Conservation (phyloP, 2,888 invertebrate genomes). For the Drosophila birchii region DNA sequence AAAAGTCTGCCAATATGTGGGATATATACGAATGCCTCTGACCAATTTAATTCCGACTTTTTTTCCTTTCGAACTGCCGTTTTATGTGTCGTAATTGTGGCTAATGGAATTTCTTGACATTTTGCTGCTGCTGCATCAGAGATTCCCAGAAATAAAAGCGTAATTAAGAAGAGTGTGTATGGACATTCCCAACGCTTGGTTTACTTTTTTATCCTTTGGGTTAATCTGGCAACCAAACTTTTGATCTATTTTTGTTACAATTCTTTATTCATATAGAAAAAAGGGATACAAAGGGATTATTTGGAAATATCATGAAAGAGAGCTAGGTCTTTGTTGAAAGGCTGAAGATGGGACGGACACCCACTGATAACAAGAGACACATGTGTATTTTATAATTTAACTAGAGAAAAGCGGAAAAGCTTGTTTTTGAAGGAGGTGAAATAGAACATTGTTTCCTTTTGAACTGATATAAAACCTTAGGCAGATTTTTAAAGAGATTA, state of each 20-base stretch:
- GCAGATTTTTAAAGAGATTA: too few species aligned
- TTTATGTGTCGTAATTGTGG: conserved; percentile 28
- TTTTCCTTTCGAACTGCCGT: background rate
- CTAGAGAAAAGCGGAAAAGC: background rate
- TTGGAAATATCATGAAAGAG: background rate
- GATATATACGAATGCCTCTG: background rate
- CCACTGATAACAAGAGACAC: background rate
- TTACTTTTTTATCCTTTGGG: conserved; percentile 2
- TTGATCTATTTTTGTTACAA: background rate
- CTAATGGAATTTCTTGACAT: conserved; percentile 41
- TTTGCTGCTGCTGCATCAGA: conserved; percentile 3
- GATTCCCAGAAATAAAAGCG: background rate
- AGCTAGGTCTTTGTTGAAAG: background rate
- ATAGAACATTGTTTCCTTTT: background rate
- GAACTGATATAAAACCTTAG: too few species aligned
- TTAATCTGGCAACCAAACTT: conserved; percentile 2
- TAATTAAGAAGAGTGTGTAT: conserved; percentile 14
- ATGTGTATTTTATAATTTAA: background rate
- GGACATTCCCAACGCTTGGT: background rate
- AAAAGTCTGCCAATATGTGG: background rate
- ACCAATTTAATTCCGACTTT: conserved; percentile 2
- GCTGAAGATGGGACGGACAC: background rate
- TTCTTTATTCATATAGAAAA: background rate
- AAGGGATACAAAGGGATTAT: background rate
- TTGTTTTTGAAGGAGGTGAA: background rate